phyloP scores from a whole-genome alignment of 2,888 invertebrate genomes.

The Noctuana brunneofusca region DNA sequence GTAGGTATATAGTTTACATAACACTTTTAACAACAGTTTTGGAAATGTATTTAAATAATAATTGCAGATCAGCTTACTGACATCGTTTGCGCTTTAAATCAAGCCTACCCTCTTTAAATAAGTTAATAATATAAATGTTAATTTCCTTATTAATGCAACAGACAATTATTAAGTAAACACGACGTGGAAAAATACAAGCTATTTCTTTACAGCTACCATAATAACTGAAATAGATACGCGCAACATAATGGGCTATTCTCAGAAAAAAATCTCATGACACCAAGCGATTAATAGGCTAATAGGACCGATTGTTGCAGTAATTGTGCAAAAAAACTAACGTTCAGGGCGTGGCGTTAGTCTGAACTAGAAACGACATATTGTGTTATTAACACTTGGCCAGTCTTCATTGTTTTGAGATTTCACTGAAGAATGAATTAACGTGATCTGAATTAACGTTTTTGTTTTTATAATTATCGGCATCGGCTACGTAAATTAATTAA shows the following conservation, averaged over 20 bases:
- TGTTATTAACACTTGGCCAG: neutral
- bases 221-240: slow-evolving; percentile 20
- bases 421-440: no score
- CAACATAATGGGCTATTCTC: neutral
- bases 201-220: neutral
- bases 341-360: neutral
- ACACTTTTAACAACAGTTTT: no score
- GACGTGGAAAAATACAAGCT: slow-evolving; percentile 3
- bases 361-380: neutral
- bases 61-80: no score
- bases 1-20: no score
- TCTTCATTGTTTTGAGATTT: neutral
- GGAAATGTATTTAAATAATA: no score
- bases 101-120: no score
- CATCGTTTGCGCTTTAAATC: no score
- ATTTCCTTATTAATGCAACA: no score
- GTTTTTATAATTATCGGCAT: no score
- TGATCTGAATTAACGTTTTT: no score
- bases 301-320: slow-evolving; percentile 6
- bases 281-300: slow-evolving; percentile 9
- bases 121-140: no score
- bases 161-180: neutral
- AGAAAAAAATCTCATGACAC: slow-evolving; percentile 2
- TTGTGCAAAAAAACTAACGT: slow-evolving; percentile 15
- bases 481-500: no score